These are phyloP conservation scores for Hexactinellida sp. DNA, from an alignment of 37 sponge, comb jelly and placozoan species.

Conservation along the genomic window DNA sequence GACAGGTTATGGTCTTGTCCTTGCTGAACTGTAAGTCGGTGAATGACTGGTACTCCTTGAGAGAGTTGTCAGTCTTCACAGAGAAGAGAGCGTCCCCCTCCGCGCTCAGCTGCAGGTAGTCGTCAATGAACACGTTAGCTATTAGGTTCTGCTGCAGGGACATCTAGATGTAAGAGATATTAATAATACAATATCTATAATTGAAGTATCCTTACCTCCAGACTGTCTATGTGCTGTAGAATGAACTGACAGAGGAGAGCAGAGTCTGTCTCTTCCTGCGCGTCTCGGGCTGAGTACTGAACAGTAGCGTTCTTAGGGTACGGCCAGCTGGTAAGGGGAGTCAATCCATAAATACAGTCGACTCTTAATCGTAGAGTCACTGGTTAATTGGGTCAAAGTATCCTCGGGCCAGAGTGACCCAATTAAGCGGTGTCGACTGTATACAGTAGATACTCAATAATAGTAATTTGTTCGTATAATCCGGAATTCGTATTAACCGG, in stretches of 20 bases:
- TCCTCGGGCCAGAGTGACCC: no score
- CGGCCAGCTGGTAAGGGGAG: neutral
- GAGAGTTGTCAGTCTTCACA: slow-evolving; percentile 65
- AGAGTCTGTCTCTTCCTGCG: neutral
- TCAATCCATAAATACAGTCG: no score
- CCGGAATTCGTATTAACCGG: no score
- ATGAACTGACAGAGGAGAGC: neutral
- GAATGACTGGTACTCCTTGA: slow-evolving; percentile 97
- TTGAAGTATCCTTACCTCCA: no score
- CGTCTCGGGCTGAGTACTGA: slow-evolving; percentile 61
- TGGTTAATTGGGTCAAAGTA: no score
- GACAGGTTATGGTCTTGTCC: slow-evolving; percentile 72
- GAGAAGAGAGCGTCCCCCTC: slow-evolving; percentile 66
- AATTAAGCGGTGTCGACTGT: no score
- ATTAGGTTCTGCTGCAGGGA: slow-evolving; percentile 88
- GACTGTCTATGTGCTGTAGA: neutral
- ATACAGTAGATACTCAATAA: no score
- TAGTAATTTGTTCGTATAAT: no score
- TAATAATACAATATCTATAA: no score
- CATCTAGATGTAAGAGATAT: slow-evolving; percentile 33
- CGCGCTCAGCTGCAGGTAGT: slow-evolving; percentile 43
- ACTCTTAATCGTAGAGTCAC: no score
- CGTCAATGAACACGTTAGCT: slow-evolving; percentile 74
- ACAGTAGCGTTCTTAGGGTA: slow-evolving; percentile 31
- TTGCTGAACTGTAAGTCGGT: slow-evolving; percentile 93